These are phyloP conservation scores for Ariopsis seemanni DNA, from an alignment of 2,113 vertebrate species.

Conservation along the genomic window DNA sequence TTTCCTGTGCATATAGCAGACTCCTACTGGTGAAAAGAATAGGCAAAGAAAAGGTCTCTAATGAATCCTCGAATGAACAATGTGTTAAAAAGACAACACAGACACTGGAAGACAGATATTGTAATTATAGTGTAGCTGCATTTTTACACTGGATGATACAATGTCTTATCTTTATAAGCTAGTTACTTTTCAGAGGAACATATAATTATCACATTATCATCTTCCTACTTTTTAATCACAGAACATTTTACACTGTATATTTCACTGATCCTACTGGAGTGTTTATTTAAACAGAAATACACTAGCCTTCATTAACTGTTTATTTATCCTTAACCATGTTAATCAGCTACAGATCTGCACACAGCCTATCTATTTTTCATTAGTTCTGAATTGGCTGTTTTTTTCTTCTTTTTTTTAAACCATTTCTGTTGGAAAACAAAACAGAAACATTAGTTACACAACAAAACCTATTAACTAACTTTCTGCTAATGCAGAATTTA, in stretches of 20 bases:
- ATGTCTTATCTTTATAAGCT: not conserved
- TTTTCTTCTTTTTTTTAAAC: not conserved
- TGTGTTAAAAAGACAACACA: not conserved
- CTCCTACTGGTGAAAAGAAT: not conserved
- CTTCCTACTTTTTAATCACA: not conserved
- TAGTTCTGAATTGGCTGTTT: slow-evolving; percentile 3
- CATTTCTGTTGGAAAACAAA: not conserved
- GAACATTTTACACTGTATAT: not conserved
- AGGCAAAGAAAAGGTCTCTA: not conserved
- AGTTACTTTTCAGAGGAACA: not conserved
- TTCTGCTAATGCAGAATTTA: not conserved
- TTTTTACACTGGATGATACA: not conserved
- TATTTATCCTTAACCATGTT: not conserved
- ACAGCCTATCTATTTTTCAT: slow-evolving; percentile 12
- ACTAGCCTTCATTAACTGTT: not conserved
- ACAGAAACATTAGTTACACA: not conserved
- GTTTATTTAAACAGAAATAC: slow-evolving; percentile 14
- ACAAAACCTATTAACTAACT: slow-evolving; percentile 32
- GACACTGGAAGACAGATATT: not conserved
- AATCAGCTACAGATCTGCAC: not conserved
- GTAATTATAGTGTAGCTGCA: not conserved
- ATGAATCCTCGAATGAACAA: not conserved
- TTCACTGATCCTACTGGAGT: not conserved
- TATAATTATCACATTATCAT: not conserved
- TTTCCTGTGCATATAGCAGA: not conserved